phyloP scores from a whole-genome alignment of 2,113 vertebrate genomes.

The Pantherophis guttatus region DNA sequence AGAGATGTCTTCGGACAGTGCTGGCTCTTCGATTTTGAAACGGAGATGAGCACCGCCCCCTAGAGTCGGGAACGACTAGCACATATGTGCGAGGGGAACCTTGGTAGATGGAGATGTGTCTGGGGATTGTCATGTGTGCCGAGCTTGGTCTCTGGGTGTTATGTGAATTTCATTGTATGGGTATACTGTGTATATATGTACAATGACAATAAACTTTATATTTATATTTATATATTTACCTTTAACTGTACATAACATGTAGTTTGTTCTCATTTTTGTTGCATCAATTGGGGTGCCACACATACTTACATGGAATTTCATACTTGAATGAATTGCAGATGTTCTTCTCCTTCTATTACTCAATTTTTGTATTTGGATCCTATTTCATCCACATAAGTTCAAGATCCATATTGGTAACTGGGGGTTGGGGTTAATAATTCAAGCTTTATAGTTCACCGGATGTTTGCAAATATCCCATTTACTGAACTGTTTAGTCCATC shows the following conservation, averaged over 20 bases:
- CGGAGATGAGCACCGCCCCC: no score
- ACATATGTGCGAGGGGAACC: no score
- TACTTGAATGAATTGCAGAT: background rate
- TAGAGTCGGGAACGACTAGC: no score
- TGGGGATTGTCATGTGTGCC: no score
- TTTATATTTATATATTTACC: no score
- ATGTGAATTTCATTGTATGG: no score
- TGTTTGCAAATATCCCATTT: background rate
- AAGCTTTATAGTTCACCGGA: background rate
- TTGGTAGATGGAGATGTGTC: no score
- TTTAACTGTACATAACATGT: background rate
- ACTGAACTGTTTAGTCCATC: background rate
- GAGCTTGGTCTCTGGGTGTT: no score
- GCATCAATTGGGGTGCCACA: background rate
- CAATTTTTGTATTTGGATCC: background rate
- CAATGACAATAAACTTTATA: no score
- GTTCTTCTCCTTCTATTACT: background rate
- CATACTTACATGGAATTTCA: background rate
- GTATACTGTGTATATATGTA: no score
- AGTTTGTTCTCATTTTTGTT: background rate
- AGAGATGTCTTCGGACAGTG: no score
- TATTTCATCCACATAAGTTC: background rate
- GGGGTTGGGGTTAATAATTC: background rate
- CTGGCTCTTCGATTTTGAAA: no score
- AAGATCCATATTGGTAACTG: background rate